Percentiles rank a stretch among this genome's conserved stretches.
Evolutionary conservation across 2,113 vertebrate genomes (phyloP).

Genomic region (Sturnira hondurensis): DNA sequence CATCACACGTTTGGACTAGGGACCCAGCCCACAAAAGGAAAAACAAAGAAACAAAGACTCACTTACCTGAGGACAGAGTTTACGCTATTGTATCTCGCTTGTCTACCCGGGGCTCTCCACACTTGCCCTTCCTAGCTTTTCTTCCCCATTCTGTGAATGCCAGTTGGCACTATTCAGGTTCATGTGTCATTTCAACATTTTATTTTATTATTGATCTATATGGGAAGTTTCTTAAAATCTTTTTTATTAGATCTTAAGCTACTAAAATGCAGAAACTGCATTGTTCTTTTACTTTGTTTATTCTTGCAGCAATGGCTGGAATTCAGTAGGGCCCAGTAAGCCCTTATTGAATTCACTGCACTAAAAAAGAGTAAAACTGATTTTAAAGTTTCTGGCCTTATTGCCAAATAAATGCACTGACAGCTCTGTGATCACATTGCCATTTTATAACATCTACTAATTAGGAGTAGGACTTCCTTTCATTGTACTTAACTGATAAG

Average conservation of each 20-base stretch:
- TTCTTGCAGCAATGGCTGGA: not conserved
- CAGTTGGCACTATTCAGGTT: not conserved
- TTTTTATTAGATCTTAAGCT: not conserved
- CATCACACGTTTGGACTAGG: not conserved
- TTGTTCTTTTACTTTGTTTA: not conserved
- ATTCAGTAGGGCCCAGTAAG: not conserved
- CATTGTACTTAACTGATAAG: not conserved
- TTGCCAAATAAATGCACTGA: not conserved
- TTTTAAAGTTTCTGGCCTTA: not conserved
- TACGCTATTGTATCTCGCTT: not conserved
- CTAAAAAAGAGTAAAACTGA: not conserved
- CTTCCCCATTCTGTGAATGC: not conserved
- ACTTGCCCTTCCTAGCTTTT: not conserved
- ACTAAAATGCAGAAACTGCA: not conserved
- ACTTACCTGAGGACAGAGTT: not conserved
- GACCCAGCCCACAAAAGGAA: not conserved
- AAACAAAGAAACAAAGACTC: not conserved
- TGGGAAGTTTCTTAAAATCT: not conserved
- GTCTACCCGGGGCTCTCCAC: not conserved
- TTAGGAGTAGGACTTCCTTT: not conserved
- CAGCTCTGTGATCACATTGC: not conserved
- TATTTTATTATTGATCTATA: not conserved
- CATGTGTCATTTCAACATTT: not conserved
- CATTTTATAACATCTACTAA: not conserved
- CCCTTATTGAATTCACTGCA: not conserved